Conservation (phyloP, 2,113 vertebrate species). For the Poeciliopsis occidentalis region DNA sequence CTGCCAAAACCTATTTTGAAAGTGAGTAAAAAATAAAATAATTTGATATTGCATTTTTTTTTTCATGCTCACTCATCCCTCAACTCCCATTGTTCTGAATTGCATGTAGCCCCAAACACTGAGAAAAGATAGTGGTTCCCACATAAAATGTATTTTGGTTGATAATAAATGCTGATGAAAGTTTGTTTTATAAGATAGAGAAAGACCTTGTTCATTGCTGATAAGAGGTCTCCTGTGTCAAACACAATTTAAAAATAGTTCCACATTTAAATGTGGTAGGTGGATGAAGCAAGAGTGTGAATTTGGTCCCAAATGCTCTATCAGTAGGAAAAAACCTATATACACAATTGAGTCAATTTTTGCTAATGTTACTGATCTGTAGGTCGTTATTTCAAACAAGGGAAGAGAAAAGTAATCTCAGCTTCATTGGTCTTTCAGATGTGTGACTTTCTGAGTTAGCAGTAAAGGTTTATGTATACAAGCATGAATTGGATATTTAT, state of each 20-base stretch:
- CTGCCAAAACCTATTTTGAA: not conserved
- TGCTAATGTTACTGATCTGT: constrained; percentile 28
- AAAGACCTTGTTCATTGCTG: constrained; percentile 58
- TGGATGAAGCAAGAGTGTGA: constrained; percentile 77
- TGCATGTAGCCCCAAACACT: constrained; percentile 3
- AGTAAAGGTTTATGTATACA: constrained; percentile 25
- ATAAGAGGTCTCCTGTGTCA: constrained; percentile 56
- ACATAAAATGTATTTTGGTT: constrained; percentile 27
- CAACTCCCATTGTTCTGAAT: not conserved
- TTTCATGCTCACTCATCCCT: not conserved
- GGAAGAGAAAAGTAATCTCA: constrained; percentile 45
- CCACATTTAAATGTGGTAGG: constrained; percentile 75
- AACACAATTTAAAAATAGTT: constrained; percentile 76
- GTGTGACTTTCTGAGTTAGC: constrained; percentile 34
- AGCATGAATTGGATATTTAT: constrained; percentile 17
- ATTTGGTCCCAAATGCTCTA: constrained; percentile 56
- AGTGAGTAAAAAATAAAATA: not conserved
- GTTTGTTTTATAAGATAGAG: constrained; percentile 25
- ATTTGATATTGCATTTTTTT: not conserved
- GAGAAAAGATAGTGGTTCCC: constrained; percentile 7
- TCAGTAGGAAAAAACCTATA: constrained; percentile 38
- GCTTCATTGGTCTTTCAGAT: constrained; percentile 51
- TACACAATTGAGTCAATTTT: constrained; percentile 45
- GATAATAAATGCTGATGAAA: constrained; percentile 28
- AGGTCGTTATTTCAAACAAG: constrained; percentile 56